Evolutionary conservation across 1,140 invertebrate genomes (phyloP).

Genomic region (Mamestra configurata): DNA sequence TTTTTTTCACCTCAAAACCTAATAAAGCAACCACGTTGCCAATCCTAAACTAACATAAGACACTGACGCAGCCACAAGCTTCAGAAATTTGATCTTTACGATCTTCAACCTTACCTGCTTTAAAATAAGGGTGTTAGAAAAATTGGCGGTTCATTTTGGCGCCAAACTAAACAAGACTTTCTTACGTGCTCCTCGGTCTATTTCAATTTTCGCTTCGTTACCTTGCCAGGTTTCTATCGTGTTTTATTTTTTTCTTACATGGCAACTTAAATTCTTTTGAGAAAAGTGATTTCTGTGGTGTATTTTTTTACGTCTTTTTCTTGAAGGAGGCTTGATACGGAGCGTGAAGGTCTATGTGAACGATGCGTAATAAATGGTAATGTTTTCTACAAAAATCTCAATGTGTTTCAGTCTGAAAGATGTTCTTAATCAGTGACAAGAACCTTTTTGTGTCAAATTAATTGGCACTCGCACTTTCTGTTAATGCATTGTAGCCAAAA

Average conservation of each 20-base stretch:
- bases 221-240: slow-evolving; percentile 18
- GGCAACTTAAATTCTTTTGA: slow-evolving; percentile 50
- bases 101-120: slow-evolving; percentile 13
- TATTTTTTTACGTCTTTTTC: slow-evolving; percentile 14
- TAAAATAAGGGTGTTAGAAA: slow-evolving; percentile 35
- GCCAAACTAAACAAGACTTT: slow-evolving; percentile 50
- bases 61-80: slow-evolving; percentile 38
- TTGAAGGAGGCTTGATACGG: not conserved
- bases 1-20: slow-evolving; percentile 48
- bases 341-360: not conserved
- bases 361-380: slow-evolving; percentile 6
- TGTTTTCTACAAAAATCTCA: slow-evolving; percentile 2
- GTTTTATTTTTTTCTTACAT: slow-evolving; percentile 50
- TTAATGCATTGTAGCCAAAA: not conserved
- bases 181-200: slow-evolving; percentile 52
- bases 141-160: slow-evolving; percentile 37
- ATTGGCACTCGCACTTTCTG: not conserved
- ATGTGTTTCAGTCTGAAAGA: not conserved
- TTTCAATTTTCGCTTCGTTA: slow-evolving; percentile 57
- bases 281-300: slow-evolving; percentile 38
- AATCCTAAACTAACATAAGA: slow-evolving; percentile 52
- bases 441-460: not conserved
- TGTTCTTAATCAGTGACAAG: slow-evolving; percentile 12
- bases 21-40: slow-evolving; percentile 48
- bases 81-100: not conserved